phyloP scores from a whole-genome alignment of 1,140 invertebrate genomes.

The Solenopsis fugax region DNA sequence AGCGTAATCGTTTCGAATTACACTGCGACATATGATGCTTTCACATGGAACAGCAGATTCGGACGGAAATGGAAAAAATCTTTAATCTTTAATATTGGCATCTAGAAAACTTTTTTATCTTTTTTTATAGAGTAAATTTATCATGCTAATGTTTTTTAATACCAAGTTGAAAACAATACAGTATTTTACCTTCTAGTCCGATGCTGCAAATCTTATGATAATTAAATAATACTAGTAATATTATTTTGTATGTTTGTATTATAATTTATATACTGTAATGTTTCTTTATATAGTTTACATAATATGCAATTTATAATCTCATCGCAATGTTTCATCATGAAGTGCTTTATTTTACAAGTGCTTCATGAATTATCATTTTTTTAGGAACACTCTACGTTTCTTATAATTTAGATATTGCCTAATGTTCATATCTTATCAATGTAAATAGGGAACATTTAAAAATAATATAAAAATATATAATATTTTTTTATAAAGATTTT shows the following conservation, averaged over 20 bases:
- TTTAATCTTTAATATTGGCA: constrained; percentile 1
- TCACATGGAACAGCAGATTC: constrained; percentile 9
- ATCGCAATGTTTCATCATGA: background rate
- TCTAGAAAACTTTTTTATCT: background rate
- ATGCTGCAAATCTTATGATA: constrained; percentile 21
- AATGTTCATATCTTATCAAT: constrained; percentile 25
- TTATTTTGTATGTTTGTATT: constrained; percentile 53
- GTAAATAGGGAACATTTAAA: constrained; percentile 38
- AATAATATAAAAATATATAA: constrained; percentile 21
- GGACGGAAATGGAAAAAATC: background rate
- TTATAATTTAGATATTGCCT: constrained; percentile 34
- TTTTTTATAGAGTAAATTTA: constrained; percentile 3
- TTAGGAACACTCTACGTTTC: background rate
- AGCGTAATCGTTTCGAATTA: constrained; percentile 27
- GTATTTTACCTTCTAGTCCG: constrained; percentile 40
- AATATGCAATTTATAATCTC: constrained; percentile 16
- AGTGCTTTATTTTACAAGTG: background rate
- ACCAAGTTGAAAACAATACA: background rate
- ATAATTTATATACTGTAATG: constrained; percentile 26
- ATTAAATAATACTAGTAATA: constrained; percentile 8
- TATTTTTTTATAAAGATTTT: constrained; percentile 19
- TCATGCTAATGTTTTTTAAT: constrained; percentile 1
- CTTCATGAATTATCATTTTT: constrained; percentile 18
- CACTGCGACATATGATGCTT: constrained; percentile 14
- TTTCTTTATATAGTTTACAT: constrained; percentile 34